Base-by-base conservation (phyloP, 2,888 invertebrate genomes). In the Apamea anceps region DNA sequence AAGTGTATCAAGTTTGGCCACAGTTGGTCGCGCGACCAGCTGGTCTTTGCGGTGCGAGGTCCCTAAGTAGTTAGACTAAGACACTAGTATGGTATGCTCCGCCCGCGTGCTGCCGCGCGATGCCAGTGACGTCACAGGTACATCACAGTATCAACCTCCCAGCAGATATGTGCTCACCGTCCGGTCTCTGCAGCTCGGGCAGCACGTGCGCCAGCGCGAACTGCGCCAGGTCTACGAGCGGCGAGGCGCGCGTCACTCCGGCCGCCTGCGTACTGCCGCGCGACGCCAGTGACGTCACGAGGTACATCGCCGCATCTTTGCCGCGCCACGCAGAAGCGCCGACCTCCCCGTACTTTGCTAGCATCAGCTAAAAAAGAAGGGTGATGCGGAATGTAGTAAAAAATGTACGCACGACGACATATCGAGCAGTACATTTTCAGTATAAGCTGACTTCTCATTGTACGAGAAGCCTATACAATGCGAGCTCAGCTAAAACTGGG, bases 301-400 rank as follows among this genome's bases (percentile, higher is more conserved):
- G 97, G 97, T 99, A 99, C 90, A 99, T 98, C 5, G 99, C 99
- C 21, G 99, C 99, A 96, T 99, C 99, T 94, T 99, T 99, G 89
- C 98, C 98, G 76, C 98, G 98, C 99, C 99, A 99, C 94, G 99
- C 98, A 77, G 96, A 94, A 0, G 96, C 94, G 0, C 99, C 99
- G 91, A 98, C 98, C 91, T 98, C 98, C 0, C 97, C 96, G 95
- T 99, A 99, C 92, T 98, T 98, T 72, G 97, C 96, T 78, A 99
- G 93, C 98, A 98, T 98, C 66, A 98, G 97, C 98, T 96, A 92
- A 62, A 54, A n/a, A 77, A 63, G 25, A 45, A 42, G 0, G 57
- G 1, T 0, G 0, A n/a, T n/a, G n/a, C 4, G 1, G 37, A 25
- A 57, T n/a, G 12, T n/a, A 25, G 54, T 57, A 8, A 25, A 57